Evolutionary conservation across 2,113 vertebrate genomes (phyloP).

Genomic region (Vulpes ferrilata): DNA sequence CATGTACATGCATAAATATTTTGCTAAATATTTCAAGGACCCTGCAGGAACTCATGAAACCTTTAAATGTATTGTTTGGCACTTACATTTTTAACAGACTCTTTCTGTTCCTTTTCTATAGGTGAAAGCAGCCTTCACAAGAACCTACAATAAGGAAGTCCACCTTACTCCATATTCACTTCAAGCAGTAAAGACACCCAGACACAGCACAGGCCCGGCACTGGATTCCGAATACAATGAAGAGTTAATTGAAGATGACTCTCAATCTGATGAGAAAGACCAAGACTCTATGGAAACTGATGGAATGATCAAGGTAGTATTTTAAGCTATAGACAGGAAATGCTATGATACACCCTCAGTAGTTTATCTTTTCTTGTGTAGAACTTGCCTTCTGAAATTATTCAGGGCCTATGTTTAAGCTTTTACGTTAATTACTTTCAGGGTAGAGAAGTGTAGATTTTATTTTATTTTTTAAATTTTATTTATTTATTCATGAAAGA

Average conservation of each 20-base stretch:
- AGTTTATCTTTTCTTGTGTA: neutral
- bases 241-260: slow-evolving; percentile 84
- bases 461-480: too few species aligned
- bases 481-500: too few species aligned
- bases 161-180: slow-evolving; percentile 96
- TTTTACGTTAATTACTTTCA: neutral
- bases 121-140: slow-evolving; percentile 98
- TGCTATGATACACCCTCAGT: neutral
- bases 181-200: slow-evolving; percentile 89
- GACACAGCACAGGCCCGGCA: slow-evolving; percentile 77
- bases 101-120: slow-evolving; percentile 73
- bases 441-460: neutral
- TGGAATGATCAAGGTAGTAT: slow-evolving; percentile 97
- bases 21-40: neutral
- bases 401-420: neutral
- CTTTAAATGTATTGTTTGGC: neutral
- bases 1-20: neutral
- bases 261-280: slow-evolving; percentile 89
- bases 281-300: slow-evolving; percentile 89
- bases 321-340: neutral
- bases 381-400: neutral
- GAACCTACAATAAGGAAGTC: slow-evolving; percentile 95
- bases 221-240: slow-evolving; percentile 85
- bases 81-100: neutral
- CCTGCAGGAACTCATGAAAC: neutral